Conservation (phyloP, 2,113 vertebrate species). For the Ia io region DNA sequence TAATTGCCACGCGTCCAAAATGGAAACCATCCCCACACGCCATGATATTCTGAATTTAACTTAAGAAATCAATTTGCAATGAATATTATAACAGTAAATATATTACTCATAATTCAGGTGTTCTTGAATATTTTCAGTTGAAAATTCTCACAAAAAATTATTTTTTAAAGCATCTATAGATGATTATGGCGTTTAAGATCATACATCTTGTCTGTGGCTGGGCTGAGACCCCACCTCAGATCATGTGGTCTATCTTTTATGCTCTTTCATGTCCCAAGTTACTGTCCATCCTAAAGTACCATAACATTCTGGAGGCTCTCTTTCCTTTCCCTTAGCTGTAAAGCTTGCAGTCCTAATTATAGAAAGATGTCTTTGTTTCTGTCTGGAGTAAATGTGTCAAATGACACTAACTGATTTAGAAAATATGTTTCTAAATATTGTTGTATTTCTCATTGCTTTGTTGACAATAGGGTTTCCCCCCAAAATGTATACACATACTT, state of each 20-base stretch:
- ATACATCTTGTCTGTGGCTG: neutral
- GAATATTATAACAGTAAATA: too few species aligned
- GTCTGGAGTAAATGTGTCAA: neutral
- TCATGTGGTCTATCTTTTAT: neutral
- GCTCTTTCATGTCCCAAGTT: neutral
- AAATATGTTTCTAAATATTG: conserved; percentile 37
- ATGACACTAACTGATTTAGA: neutral
- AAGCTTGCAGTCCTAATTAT: neutral
- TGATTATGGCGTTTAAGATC: neutral
- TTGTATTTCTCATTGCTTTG: conserved; percentile 16
- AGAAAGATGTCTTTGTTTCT: neutral
- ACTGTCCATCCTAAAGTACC: neutral
- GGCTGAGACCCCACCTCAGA: neutral
- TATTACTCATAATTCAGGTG: too few species aligned
- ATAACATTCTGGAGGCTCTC: neutral
- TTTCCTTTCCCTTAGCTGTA: neutral
- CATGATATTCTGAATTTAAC: too few species aligned
- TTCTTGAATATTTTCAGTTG: too few species aligned
- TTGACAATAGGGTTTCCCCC: neutral
- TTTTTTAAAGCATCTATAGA: too few species aligned
- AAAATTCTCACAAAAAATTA: too few species aligned
- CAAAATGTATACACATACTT: too few species aligned
- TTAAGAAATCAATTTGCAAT: too few species aligned
- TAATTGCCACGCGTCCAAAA: too few species aligned
- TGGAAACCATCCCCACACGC: too few species aligned